A percentile compares a stretch with the other conserved stretches of the same genome.
These are phyloP conservation scores for Abrostola tripartita DNA, from an alignment of 2,888 invertebrate species.

Conservation along the genomic window DNA sequence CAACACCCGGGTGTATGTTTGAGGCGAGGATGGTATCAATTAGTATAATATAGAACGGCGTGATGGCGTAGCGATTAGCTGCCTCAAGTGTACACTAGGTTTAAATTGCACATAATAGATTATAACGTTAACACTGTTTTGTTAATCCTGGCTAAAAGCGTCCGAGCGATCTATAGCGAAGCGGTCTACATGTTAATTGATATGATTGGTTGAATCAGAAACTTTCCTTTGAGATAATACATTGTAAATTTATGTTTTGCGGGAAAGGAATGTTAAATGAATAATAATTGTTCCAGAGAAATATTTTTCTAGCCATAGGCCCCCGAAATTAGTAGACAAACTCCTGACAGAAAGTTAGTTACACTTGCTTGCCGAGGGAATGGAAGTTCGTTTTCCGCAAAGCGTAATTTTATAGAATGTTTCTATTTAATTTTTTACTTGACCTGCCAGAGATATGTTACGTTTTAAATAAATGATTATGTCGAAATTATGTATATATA, in stretches of 20 bases:
- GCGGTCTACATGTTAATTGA: conserved; percentile 70
- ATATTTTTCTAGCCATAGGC: conserved; percentile 3
- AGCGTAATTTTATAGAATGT: conserved; percentile 55
- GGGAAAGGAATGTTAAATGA: conserved; percentile 21
- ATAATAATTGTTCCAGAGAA: conserved; percentile 1
- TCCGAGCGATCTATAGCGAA: conserved; percentile 57
- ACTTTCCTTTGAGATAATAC: conserved; percentile 47
- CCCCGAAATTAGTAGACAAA: conserved; percentile 2
- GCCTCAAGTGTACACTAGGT: conserved; percentile 65
- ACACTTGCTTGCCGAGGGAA: conserved; percentile 11
- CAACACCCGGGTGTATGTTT: conserved; percentile 70
- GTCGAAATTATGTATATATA: conserved; percentile 88
- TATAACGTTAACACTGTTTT: conserved; percentile 69
- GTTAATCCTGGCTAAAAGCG: conserved; percentile 73
- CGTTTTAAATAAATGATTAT: conserved; percentile 82
- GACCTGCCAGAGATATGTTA: conserved; percentile 83
- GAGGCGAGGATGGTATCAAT: conserved; percentile 51
- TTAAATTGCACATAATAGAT: conserved; percentile 66
- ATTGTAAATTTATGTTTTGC: conserved; percentile 52
- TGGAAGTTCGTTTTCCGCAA: conserved; percentile 29
- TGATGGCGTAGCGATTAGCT: conserved; percentile 34
- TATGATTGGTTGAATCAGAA: conserved; percentile 54
- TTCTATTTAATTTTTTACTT: conserved; percentile 70
- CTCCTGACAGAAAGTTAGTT: conserved; percentile 6
- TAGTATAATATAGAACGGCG: conserved; percentile 45